phyloP scores from a whole-genome alignment of 2,113 vertebrate species.

The Ornithorhynchus anatinus region DNA sequence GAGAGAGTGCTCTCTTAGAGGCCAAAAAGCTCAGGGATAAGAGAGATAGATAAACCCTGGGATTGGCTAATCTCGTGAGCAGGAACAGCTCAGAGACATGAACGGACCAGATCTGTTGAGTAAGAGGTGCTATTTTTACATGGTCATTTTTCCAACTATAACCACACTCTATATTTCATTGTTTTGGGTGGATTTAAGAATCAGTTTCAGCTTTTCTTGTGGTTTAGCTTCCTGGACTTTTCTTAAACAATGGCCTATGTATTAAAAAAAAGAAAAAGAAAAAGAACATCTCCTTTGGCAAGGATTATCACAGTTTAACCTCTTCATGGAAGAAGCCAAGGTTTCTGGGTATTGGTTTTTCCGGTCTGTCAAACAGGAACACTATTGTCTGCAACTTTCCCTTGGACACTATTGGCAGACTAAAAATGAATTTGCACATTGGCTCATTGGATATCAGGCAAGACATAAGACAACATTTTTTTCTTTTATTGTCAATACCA shows the following conservation, averaged over 20 bases:
- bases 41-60: neutral
- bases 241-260: too few species aligned
- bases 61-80: neutral
- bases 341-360: neutral
- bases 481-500: too few species aligned
- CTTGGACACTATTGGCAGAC: neutral
- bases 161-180: constrained; percentile 40
- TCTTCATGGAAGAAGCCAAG: neutral
- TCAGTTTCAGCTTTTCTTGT: constrained; percentile 32
- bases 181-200: constrained; percentile 37
- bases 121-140: constrained; percentile 36
- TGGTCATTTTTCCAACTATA: constrained; percentile 41
- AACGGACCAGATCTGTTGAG: neutral
- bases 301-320: constrained; percentile 7
- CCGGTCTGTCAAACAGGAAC: neutral
- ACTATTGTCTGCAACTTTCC: neutral
- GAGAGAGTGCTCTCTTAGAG: neutral
- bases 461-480: too few species aligned
- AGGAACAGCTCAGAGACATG: neutral
- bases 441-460: neutral
- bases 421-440: neutral
- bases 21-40: too few species aligned
- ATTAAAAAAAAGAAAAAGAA: too few species aligned
- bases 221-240: constrained; percentile 36
- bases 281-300: constrained; percentile 5